Evolutionary conservation across 2,888 invertebrate species (phyloP).

Genomic region (Adineta ricciae): DNA sequence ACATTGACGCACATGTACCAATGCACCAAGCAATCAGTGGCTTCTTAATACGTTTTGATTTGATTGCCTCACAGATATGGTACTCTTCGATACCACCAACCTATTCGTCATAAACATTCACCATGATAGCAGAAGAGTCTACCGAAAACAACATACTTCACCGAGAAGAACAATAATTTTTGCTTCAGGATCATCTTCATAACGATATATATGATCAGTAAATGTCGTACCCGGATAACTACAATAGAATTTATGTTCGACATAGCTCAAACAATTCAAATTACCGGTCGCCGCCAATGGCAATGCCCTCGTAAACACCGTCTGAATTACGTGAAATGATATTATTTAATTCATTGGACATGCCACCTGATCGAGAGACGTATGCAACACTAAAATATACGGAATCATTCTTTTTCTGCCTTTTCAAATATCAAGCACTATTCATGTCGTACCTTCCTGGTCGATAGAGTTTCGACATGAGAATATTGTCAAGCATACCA

Average conservation of each 20-base stretch:
- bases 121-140: too few relatives aligned
- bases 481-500: conserved; percentile 97
- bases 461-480: conserved; percentile 88
- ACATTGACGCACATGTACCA: conserved; percentile 61
- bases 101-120: conserved; percentile 53
- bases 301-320: conserved; percentile 92
- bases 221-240: conserved; percentile 89
- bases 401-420: neutral
- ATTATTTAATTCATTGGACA: conserved; percentile 98
- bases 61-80: conserved; percentile 77
- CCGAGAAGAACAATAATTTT: conserved; percentile 90
- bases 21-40: conserved; percentile 98
- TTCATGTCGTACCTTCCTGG: conserved; percentile 58
- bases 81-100: conserved; percentile 96
- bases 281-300: conserved; percentile 79
- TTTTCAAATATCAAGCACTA: conserved; percentile 36
- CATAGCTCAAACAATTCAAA: neutral
- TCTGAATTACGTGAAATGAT: conserved; percentile 89
- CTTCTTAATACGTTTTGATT: conserved; percentile 70
- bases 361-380: conserved; percentile 93
- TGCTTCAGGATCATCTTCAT: conserved; percentile 59
- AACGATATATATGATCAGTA: conserved; percentile 86
- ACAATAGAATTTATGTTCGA: conserved; percentile 48
- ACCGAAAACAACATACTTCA: conserved; percentile 57
- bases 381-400: conserved; percentile 70